Evolutionary conservation across 2,888 invertebrate genomes (phyloP).

Genomic region (Junonia oenone): DNA sequence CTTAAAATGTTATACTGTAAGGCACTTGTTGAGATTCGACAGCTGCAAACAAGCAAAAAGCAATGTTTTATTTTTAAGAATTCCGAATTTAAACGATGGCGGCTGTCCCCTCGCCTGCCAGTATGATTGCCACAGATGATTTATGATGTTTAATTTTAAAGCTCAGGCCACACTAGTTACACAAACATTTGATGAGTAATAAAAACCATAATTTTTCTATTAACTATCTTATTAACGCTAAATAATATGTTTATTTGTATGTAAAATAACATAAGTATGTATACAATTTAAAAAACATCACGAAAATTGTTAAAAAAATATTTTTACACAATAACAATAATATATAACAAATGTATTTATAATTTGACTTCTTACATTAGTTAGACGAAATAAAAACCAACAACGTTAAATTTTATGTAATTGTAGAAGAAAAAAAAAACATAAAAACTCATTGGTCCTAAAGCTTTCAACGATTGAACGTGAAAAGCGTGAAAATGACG

Average conservation of each 20-base stretch:
- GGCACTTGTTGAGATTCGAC: slow-evolving; percentile 64
- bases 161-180: neutral
- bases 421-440: slow-evolving; percentile 12
- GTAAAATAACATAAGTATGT: no score
- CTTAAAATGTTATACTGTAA: slow-evolving; percentile 47
- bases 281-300: no score
- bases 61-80: slow-evolving; percentile 55
- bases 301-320: no score
- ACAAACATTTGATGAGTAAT: neutral
- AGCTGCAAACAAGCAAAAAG: slow-evolving; percentile 55
- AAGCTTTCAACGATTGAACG: slow-evolving; percentile 32
- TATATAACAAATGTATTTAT: neutral
- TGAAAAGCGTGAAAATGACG: slow-evolving; percentile 61
- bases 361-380: neutral
- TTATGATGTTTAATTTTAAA: slow-evolving; percentile 17
- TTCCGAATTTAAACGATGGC: slow-evolving; percentile 51
- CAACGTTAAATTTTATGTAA: neutral
- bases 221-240: no score
- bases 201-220: no score
- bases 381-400: neutral
- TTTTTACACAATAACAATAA: neutral
- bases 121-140: slow-evolving; percentile 31
- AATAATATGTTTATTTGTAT: no score
- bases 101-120: slow-evolving; percentile 43
- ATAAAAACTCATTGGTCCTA: slow-evolving; percentile 22